phyloP scores from a whole-genome alignment of 2,888 invertebrate species.

The Bellardia bayeri region DNA sequence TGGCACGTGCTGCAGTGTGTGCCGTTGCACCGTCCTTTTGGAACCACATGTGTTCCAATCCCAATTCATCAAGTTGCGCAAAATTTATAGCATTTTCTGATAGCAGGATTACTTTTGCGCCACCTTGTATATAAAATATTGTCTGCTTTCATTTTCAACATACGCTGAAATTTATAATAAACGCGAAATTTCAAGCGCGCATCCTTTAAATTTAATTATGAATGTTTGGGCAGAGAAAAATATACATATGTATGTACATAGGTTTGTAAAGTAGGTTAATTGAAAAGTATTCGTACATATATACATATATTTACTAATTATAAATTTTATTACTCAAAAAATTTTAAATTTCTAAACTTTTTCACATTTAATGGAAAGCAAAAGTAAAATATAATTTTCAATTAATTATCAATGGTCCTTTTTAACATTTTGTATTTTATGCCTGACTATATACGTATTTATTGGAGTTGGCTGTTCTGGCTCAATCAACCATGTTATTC shows the following conservation, averaged over 20 bases:
- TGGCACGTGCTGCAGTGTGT: no score
- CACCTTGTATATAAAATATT: no score
- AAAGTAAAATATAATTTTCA: background rate
- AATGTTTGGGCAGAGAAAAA: background rate
- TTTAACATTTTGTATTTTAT: background rate
- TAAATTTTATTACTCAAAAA: no score
- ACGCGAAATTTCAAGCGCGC: conserved; percentile 10
- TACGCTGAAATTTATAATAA: conserved; percentile 19
- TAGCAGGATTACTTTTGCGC: no score
- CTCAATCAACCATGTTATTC: conserved; percentile 50
- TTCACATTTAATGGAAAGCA: background rate
- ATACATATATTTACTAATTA: no score
- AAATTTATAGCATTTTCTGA: no score
- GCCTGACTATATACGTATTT: background rate
- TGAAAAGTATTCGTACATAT: background rate
- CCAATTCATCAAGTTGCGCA: no score
- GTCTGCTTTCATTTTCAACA: background rate
- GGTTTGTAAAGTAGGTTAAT: background rate
- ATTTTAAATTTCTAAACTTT: no score
- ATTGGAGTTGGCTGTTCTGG: background rate
- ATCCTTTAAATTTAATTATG: conserved; percentile 42
- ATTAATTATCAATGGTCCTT: background rate
- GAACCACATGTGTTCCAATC: no score
- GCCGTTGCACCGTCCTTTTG: no score
- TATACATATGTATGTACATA: background rate